Percentiles rank a stretch among this genome's conserved stretches.
Evolutionary conservation across 2,888 invertebrate species (phyloP).

Genomic region (Zygothrica quintamaculata): DNA sequence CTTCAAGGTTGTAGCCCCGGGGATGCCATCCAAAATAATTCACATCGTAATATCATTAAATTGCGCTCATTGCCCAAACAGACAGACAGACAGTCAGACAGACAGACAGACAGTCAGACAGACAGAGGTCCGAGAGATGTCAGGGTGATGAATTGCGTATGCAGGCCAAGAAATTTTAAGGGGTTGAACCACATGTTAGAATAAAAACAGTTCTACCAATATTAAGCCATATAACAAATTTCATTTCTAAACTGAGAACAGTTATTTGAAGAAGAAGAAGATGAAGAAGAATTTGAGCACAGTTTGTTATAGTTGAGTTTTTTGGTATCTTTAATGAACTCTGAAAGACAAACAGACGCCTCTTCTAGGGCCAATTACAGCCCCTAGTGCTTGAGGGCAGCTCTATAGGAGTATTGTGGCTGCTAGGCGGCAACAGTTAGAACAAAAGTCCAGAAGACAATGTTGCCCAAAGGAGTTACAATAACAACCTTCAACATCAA

Average conservation of each 20-base stretch:
- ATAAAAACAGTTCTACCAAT: neutral
- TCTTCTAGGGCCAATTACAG: conserved; percentile 55
- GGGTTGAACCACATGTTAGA: conserved; percentile 7
- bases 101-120: no score
- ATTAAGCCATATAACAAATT: neutral
- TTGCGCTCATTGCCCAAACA: conserved; percentile 62
- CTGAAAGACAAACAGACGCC: conserved; percentile 45
- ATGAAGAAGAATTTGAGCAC: no score
- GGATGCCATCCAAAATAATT: conserved; percentile 37
- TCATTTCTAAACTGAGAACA: no score
- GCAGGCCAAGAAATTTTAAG: neutral
- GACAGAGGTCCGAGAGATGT: conserved; percentile 19
- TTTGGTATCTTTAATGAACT: conserved; percentile 31
- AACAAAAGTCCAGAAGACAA: conserved; percentile 64
- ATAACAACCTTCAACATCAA: conserved; percentile 14
- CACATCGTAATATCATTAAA: conserved; percentile 67
- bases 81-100: no score
- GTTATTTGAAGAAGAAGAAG: no score
- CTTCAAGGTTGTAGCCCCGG: conserved; percentile 66
- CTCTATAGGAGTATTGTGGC: conserved; percentile 20
- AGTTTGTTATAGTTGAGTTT: neutral
- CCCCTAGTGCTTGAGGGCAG: conserved; percentile 23
- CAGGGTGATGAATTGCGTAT: conserved; percentile 28
- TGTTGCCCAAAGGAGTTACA: conserved; percentile 48
- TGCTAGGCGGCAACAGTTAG: conserved; percentile 52